Conservation (phyloP, 1,140 invertebrate species). For the Campoletis sonorensis region DNA sequence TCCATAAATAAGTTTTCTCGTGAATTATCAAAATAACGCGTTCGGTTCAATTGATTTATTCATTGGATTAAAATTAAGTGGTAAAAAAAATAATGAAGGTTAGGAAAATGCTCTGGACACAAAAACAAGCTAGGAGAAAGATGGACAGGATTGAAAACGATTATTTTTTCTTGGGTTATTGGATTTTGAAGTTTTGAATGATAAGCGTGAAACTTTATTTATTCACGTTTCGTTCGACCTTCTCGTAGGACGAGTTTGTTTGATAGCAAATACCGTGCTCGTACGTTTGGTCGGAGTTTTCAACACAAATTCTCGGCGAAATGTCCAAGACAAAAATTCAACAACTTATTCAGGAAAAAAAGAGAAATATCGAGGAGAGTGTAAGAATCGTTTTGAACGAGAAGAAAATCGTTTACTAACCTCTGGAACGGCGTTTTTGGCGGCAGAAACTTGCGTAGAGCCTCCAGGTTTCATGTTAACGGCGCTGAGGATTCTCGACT, state of each 20-base stretch:
- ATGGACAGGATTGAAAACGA: background rate
- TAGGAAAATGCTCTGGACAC: background rate
- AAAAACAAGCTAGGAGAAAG: background rate
- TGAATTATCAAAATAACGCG: background rate
- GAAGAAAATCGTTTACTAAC: constrained; percentile 59
- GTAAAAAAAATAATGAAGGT: too few species aligned
- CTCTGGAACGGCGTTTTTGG: constrained; percentile 61
- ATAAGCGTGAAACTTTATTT: background rate
- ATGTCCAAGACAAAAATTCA: background rate
- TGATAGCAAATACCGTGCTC: background rate
- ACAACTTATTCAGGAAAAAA: constrained; percentile 19
- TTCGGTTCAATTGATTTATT: too few species aligned
- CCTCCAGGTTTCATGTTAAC: constrained; percentile 68
- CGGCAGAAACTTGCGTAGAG: constrained; percentile 61
- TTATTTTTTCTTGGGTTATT: background rate
- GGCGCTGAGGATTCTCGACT: background rate
- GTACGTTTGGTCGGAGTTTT: too few species aligned
- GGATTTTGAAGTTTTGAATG: background rate
- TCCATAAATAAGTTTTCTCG: constrained; percentile 9
- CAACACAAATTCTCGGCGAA: too few species aligned
- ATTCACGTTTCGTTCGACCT: background rate
- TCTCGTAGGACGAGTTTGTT: background rate
- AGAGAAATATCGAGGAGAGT: constrained; percentile 31
- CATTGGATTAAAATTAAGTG: too few species aligned
- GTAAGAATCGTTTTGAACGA: background rate